These are phyloP conservation scores for Apteryx owenii DNA, from an alignment of 2,113 vertebrate species.

Conservation along the genomic window DNA sequence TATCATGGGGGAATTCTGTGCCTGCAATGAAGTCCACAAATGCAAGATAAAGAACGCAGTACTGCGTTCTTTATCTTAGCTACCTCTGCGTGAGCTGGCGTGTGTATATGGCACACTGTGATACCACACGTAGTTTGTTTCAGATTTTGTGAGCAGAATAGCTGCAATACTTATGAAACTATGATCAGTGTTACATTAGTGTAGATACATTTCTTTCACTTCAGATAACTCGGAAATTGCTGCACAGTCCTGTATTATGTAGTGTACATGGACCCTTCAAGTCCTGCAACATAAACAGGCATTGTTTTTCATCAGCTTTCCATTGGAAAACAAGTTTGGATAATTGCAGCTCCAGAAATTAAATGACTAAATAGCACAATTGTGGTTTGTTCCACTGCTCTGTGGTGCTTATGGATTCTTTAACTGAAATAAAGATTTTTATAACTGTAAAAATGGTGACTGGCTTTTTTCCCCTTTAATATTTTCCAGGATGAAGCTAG, in stretches of 20 bases:
- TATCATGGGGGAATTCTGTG: background rate
- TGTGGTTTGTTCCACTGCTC: background rate
- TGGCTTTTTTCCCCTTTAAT: background rate
- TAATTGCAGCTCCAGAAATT: background rate
- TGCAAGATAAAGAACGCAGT: background rate
- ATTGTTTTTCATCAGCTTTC: background rate
- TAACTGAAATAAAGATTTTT: background rate
- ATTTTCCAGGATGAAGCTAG: constrained; percentile 75
- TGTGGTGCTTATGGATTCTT: background rate
- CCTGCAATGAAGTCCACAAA: background rate
- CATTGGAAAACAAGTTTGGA: background rate
- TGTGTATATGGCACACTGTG: background rate
- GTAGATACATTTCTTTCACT: background rate
- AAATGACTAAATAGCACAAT: background rate
- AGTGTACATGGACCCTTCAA: background rate
- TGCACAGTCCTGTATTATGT: background rate
- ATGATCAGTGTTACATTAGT: fast-evolving
- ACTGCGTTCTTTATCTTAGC: too few relatives aligned
- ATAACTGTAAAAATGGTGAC: background rate
- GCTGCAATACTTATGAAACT: background rate
- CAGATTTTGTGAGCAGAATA: background rate
- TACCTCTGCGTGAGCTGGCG: background rate
- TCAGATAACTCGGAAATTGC: background rate
- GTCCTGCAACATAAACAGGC: background rate
- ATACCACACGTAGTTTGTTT: background rate